Evolutionary conservation across 2,888 invertebrate genomes (phyloP), one percentile per base, ranked within the genome.

Genomic region (Scaptomyza reducta): DNA sequence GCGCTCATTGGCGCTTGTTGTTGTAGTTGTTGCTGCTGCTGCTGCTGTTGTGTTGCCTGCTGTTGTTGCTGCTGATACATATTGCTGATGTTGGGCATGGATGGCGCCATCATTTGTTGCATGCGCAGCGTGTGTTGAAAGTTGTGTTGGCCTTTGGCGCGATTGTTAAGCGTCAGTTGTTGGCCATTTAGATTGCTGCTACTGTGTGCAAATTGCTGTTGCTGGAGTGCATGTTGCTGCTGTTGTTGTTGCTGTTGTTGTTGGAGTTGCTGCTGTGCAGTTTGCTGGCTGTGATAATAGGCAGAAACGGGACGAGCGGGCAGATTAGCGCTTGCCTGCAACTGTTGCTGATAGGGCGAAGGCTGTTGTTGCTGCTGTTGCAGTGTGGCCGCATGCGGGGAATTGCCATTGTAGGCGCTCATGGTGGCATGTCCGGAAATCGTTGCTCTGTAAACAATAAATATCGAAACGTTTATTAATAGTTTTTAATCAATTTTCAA

Each of bases 41-140:
- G 59, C 62, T 85, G 49, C 22, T 74, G 89, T n/a, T 77, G 90
- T 7, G 42, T 25, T 13, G 42, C 42, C 22, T 44, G 61, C 18
- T 74, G 90, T 4, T 83, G 89, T 22, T 73, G 90, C 50, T 80
- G 90, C 77, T 67, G 90, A 50, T 88, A 90, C 79, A 89, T 88
- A 47, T 88, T 89, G 73, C 89, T 89, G n/a, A 92, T 92, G 68
- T 92, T 92, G 27, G 92, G 92, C 92, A 92, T 92, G 9, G 92
- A 92, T 0, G 92, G 92, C 13, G 92, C 92, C 89, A 92, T 82
- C 88, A 92, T 90, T 76, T 91, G 91, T 64, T 91, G 91, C 77
- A 91, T 86, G 29, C 92, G 90, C 31, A 91, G 66, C 62, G 90
- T 90, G 29, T 90, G 91, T 53, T 86, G 89, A 54, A 92, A 92